phyloP scores from a whole-genome alignment of 2,113 vertebrate species.

The Oceanodroma tethys region DNA sequence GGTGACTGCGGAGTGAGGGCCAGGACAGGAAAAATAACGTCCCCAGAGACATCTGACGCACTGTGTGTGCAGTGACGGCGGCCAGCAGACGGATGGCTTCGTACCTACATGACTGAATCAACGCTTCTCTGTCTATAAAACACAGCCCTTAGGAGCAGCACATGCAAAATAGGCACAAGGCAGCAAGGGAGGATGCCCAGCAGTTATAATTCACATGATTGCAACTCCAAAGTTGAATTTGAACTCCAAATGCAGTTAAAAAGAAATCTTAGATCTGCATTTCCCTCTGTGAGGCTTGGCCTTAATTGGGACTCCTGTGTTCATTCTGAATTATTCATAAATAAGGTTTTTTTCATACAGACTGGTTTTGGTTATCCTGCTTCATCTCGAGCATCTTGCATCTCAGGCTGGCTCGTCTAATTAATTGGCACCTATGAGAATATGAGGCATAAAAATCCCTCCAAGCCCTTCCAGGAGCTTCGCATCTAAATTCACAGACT shows the following conservation, averaged over 20 bases:
- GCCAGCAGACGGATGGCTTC: accelerated
- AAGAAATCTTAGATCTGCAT: not conserved
- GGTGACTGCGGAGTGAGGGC: accelerated
- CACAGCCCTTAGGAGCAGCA: not conserved
- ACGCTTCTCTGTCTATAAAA: not conserved
- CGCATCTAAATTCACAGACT: not conserved
- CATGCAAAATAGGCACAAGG: not conserved
- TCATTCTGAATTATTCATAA: not conserved
- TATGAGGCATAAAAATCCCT: not conserved
- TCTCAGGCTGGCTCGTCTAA: not conserved
- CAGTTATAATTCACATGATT: not conserved
- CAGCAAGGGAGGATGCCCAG: not conserved
- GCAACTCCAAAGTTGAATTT: not conserved
- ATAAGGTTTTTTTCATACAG: not conserved
- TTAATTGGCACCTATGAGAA: not conserved
- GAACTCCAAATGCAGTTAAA: not conserved
- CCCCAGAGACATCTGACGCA: not conserved
- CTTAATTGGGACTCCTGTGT: not conserved
- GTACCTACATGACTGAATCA: not conserved
- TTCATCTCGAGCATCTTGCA: not conserved
- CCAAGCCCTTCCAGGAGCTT: not conserved
- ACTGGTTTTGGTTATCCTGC: not conserved
- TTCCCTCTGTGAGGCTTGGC: not conserved
- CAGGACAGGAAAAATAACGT: not conserved
- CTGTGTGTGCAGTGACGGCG: not conserved